Base-by-base conservation (phyloP, 37 sponge, comb jelly and placozoan genomes). In the Lycopodina hypogea region DNA sequence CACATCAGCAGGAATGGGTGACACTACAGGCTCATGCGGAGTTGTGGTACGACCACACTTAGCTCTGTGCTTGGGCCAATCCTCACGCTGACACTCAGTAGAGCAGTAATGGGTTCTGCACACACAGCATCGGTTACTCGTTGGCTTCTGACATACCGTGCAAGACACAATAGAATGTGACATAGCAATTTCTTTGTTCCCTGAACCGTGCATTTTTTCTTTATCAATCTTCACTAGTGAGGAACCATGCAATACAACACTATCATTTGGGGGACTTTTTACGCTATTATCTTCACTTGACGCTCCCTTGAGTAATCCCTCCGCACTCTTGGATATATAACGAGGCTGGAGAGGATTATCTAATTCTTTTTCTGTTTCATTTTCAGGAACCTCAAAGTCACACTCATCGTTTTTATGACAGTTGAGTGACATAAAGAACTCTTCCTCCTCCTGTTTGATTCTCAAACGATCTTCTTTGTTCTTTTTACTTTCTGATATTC, bases 51-150 rank as follows among this genome's bases (percentile, higher is more conserved):
- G 26, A 2, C 56, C 40, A 62, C 92, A 91, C 62, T 30, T 66
- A 15, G 24, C 21, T 41, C 55, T 74, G 71, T 92, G 92, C 42
- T 45, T 48, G 0, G 80, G 68, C 92, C 92, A 92, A 59, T 87
- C 88, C 23, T 50, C 6, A 2, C 32, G 23, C 57, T 92, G 92
- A 60, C 92, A 92, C 32, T 72, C 35, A 18, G 12, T 45, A 42
- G 81, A 81, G 52, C 92, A 92, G 60, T 87, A 92, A 4, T 79
- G 68, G 0, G 85, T 57, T 72, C 76, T 92, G 53, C 92, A 91
- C 29, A n/a, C 50, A 0, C 71, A 58, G 40, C 92, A 92, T 37
- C 59, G 56, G 8, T 32, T 73, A 22, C 36, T 39, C 45, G 86
- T 72, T 0, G 63, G 63, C 33, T 67, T 86, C 32, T 68, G 55